Base-by-base conservation (phyloP, 2,797 vertebrate species). In the Enteromius trimaculatus region DNA sequence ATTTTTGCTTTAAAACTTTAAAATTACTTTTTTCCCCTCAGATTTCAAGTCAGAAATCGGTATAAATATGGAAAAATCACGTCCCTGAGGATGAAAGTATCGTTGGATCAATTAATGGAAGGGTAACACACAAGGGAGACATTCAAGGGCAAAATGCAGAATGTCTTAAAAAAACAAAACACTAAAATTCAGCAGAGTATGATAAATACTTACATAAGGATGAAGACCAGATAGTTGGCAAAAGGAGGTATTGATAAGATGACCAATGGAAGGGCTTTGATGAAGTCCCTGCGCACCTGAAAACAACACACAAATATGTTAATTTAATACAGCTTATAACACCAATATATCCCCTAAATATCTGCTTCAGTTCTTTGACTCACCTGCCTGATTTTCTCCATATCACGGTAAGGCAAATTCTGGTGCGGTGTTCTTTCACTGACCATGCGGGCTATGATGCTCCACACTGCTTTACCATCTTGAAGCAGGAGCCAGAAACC, bases 331-430 rank as follows among this genome's bases (percentile, higher is more conserved):
- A 34, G 5, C 26, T 19, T 62, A 42, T 6, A 74, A 39, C 29
- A 51, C 1, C 16, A 58, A 58, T 13, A 19, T 19, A 53, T 76
- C 9, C 11, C n/a, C 14, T 51, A 39, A 76, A 53, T 19, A 4
- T 34, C 10, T 29, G 21, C 49, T 68, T 58, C 3, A 2, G 71
- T 65, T 51, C 70, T 44, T 42, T 9, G 62, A 79, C 83, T 29
- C 87, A 97, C 97, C 97, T 97, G 96, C 89, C 97, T 93, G 87
- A 98, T 93, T 89, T 94, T 94, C 89, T 98, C 97, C 97, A 98
- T 96, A 1, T 99, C 97, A 31, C 96, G 95, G 93, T 99, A 99
- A 3, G 97, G 90, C 77, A 98, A 92, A 76, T 97, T 94, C 81
- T 95, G 90, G 37, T 86, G 70, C 55, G 92, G 86, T 11, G 95